These are phyloP conservation scores for Nymphicus hollandicus DNA, from an alignment of 2,113 vertebrate species.

Conservation along the genomic window DNA sequence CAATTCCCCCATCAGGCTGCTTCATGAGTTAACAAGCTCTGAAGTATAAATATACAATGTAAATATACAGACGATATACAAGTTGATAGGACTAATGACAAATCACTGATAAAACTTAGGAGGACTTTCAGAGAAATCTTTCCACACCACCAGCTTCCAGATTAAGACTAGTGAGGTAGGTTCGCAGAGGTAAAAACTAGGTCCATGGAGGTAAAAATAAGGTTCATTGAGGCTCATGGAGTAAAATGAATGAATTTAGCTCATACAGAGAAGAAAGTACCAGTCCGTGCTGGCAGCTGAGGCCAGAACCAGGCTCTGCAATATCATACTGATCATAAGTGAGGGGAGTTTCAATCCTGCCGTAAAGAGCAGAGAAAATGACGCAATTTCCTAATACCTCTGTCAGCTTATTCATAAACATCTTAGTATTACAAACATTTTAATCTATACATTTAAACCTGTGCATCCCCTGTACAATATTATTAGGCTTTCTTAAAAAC, in stretches of 20 bases:
- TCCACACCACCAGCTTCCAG: not conserved
- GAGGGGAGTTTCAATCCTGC: not conserved
- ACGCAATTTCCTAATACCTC: not conserved
- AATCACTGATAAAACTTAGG: not conserved
- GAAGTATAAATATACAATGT: not conserved
- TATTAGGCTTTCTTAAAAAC: not conserved
- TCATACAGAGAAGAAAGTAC: not conserved
- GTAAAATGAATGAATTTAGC: not conserved
- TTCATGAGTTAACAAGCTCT: not conserved
- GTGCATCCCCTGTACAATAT: not conserved
- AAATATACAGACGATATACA: not conserved
- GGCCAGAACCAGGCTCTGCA: not conserved
- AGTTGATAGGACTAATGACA: not conserved
- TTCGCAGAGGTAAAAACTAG: not conserved
- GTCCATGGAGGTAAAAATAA: not conserved
- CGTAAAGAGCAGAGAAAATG: not conserved
- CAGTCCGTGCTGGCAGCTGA: not conserved
- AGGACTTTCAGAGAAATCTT: not conserved
- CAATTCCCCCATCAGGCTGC: not conserved
- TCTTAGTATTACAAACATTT: not conserved
- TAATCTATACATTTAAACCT: not conserved
- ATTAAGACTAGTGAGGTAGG: not conserved
- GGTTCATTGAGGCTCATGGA: not conserved
- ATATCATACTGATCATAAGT: not conserved
- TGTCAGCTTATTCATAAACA: not conserved